These are phyloP conservation scores for Eulemur albifrons DNA, from an alignment of 2,797 vertebrate species.

Conservation along the genomic window DNA sequence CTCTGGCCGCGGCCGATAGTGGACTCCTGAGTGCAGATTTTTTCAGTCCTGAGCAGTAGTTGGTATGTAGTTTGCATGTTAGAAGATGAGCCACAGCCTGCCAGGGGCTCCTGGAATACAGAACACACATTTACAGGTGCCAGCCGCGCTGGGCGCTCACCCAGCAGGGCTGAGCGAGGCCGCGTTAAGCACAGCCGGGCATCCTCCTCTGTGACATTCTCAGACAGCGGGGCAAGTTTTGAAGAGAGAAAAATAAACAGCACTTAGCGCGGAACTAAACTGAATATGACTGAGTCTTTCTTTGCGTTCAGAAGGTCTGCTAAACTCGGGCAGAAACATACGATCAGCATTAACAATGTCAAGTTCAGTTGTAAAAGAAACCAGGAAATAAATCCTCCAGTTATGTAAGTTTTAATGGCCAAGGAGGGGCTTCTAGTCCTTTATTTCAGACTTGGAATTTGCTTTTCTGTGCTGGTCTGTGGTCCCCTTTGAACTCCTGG, in stretches of 20 bases:
- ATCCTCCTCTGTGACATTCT: too few species aligned
- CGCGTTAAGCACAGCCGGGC: neutral
- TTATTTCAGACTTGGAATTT: neutral
- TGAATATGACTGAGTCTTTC: too few species aligned
- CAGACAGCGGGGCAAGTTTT: too few species aligned
- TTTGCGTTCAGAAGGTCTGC: too few species aligned
- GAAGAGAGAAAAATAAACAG: too few species aligned
- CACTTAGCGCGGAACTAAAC: too few species aligned
- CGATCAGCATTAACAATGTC: neutral
- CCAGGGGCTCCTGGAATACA: neutral
- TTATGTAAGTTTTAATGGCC: neutral
- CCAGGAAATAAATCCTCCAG: neutral
- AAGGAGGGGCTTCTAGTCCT: neutral
- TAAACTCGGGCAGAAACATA: neutral
- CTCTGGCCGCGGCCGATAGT: neutral
- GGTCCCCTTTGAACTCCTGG: neutral
- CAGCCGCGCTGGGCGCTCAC: fast-evolving
- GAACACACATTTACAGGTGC: neutral
- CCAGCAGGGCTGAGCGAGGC: fast-evolving
- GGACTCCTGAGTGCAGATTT: neutral
- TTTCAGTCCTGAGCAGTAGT: neutral
- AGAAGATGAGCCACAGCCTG: neutral
- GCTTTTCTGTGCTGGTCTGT: neutral
- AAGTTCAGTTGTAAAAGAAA: neutral
- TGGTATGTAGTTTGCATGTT: neutral